Conservation (phyloP, 2,888 invertebrate species). For the Drosophila paracracens region DNA sequence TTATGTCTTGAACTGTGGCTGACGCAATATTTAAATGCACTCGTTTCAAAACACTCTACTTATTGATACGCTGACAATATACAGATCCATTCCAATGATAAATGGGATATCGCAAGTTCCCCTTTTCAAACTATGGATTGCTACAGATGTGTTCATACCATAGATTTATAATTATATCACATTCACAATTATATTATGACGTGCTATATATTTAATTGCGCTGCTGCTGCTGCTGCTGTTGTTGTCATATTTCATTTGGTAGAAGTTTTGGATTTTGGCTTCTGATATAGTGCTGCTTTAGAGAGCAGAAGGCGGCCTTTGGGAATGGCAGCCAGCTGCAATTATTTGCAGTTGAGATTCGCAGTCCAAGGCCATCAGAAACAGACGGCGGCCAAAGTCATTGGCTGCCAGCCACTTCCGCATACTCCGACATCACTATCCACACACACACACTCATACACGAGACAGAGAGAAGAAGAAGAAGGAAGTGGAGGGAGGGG, state of each 20-base stretch:
- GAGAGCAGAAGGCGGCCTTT: conserved; percentile 3
- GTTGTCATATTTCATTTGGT: conserved; percentile 11
- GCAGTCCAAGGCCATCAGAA: conserved; percentile 72
- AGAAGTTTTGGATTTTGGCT: conserved; percentile 17
- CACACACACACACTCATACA: conserved; percentile 11
- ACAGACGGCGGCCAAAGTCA: conserved; percentile 69
- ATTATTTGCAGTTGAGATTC: conserved; percentile 72
- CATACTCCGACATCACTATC: conserved; percentile 10
- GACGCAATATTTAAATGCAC: not conserved
- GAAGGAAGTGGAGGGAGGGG: not conserved
- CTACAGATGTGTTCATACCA: not conserved
- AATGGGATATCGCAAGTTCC: not conserved
- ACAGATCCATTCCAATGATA: not conserved
- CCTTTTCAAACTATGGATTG: not conserved
- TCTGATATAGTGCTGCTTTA: conserved; percentile 1
- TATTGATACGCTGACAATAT: not conserved
- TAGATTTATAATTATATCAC: not conserved
- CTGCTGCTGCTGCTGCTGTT: not conserved
- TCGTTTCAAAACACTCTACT: not conserved
- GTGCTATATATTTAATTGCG: conserved; percentile 10
- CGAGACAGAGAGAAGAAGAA: not conserved
- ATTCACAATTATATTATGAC: conserved; percentile 1
- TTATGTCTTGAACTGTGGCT: not conserved
- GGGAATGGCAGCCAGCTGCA: conserved; percentile 63
- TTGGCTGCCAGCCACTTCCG: conserved; percentile 52